These are phyloP conservation scores for Melitaea athalia DNA, from an alignment of 2,888 invertebrate species.

Conservation along the genomic window DNA sequence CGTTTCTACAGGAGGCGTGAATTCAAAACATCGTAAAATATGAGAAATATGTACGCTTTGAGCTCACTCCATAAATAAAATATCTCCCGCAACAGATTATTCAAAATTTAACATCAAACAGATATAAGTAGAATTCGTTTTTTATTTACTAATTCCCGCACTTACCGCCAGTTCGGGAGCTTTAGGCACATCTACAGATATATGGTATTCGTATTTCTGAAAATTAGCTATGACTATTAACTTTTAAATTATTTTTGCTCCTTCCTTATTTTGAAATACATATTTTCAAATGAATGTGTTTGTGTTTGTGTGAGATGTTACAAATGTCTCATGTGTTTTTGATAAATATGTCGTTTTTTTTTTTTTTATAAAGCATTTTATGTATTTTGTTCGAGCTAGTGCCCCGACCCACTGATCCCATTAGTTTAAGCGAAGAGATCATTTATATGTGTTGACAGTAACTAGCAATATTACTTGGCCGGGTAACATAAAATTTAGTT, in stretches of 20 bases:
- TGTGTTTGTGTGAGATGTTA: too few relatives aligned
- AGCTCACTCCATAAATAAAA: slow-evolving; percentile 6
- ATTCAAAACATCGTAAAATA: slow-evolving; percentile 78
- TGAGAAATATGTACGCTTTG: slow-evolving; percentile 50
- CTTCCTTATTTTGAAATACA: too few relatives aligned
- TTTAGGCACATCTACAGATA: too few relatives aligned
- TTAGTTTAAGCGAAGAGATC: slow-evolving; percentile 27
- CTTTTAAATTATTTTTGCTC: too few relatives aligned
- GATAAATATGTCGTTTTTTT: too few relatives aligned
- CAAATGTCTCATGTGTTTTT: too few relatives aligned
- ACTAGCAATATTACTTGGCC: slow-evolving; percentile 46
- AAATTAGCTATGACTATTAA: too few relatives aligned
- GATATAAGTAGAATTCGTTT: slow-evolving; percentile 20
- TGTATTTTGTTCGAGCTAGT: slow-evolving; percentile 2
- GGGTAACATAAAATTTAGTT: slow-evolving; percentile 69
- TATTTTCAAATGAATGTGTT: too few relatives aligned
- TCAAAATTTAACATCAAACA: slow-evolving; percentile 33
- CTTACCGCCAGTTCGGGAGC: not conserved
- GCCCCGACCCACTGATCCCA: slow-evolving; percentile 6
- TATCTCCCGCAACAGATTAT: slow-evolving; percentile 22
- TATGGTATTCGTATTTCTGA: too few relatives aligned
- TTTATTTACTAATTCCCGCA: not conserved
- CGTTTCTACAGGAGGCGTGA: slow-evolving; percentile 59
- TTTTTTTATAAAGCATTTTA: not conserved
- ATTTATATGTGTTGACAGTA: slow-evolving; percentile 44